Evolutionary conservation across 2,797 vertebrate genomes (phyloP).

Genomic region (Pangasius macronema): DNA sequence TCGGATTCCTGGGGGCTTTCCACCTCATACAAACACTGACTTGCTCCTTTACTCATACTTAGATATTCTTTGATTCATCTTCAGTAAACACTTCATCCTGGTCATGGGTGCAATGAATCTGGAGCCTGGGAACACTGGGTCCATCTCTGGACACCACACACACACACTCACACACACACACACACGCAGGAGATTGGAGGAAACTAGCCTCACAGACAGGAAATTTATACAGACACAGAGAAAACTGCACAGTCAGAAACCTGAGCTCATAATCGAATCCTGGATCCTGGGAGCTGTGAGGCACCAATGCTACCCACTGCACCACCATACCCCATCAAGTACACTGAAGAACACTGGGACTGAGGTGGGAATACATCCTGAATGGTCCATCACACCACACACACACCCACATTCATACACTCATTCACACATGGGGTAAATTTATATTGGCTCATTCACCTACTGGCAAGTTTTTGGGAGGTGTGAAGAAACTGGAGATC

Average conservation of each 20-base stretch:
- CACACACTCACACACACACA: constrained; percentile 13
- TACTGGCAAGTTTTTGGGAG: background rate
- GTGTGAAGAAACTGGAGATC: background rate
- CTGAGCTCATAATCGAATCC: background rate
- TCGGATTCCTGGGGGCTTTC: background rate
- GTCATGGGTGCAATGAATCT: background rate
- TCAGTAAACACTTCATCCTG: background rate
- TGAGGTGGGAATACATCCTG: background rate
- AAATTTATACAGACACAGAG: background rate
- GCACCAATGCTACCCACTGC: too few species aligned
- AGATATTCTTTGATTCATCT: background rate
- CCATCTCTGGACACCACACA: background rate
- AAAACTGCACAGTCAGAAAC: background rate
- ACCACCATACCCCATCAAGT: background rate
- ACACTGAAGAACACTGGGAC: background rate
- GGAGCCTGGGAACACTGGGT: background rate
- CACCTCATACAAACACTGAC: background rate
- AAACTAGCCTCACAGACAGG: background rate
- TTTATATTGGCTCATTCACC: background rate
- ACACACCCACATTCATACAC: background rate
- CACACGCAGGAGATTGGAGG: background rate
- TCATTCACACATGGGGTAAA: background rate
- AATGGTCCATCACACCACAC: background rate
- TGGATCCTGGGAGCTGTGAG: too few species aligned
- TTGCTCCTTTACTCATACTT: background rate